Percentiles rank a stretch among this genome's conserved stretches.
Evolutionary conservation across 2,888 invertebrate genomes (phyloP).

Genomic region (Brachypalpus laphriformis): DNA sequence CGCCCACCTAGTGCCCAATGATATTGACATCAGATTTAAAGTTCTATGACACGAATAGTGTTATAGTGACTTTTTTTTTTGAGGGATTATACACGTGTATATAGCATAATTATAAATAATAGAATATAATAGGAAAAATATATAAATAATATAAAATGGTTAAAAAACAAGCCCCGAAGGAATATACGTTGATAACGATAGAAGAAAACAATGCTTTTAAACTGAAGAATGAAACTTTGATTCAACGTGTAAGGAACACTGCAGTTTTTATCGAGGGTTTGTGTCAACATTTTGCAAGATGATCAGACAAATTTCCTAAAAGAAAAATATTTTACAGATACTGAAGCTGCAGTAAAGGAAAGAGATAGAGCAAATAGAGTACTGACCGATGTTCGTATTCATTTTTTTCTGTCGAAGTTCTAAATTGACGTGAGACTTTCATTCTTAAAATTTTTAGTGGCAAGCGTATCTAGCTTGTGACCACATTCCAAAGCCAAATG

Average conservation of each 20-base stretch:
- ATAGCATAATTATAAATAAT: too few species aligned
- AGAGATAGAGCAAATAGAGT: conserved; percentile 28
- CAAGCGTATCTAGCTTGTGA: conserved; percentile 77
- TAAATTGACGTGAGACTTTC: not conserved
- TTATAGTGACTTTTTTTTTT: too few species aligned
- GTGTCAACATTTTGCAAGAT: not conserved
- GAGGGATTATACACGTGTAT: too few species aligned
- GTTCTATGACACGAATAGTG: too few species aligned
- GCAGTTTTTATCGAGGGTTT: conserved; percentile 76
- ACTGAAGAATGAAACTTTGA: conserved; percentile 31
- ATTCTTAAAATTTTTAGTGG: conserved; percentile 75
- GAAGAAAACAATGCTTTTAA: conserved; percentile 73
- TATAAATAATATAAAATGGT: not conserved
- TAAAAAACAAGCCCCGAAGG: conserved; percentile 25
- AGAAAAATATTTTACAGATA: conserved; percentile 60
- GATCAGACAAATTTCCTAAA: not conserved
- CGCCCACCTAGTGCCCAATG: too few species aligned
- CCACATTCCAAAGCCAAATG: conserved; percentile 77
- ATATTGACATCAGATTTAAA: too few species aligned
- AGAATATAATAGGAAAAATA: too few species aligned
- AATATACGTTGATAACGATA: conserved; percentile 74
- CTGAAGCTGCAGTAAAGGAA: conserved; percentile 49
- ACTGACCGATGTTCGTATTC: conserved; percentile 24
- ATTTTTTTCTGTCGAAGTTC: too few species aligned
- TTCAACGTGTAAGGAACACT: conserved; percentile 72